phyloP scores from a whole-genome alignment of 2,888 invertebrate species.

The Caenorhabditis japonica region DNA sequence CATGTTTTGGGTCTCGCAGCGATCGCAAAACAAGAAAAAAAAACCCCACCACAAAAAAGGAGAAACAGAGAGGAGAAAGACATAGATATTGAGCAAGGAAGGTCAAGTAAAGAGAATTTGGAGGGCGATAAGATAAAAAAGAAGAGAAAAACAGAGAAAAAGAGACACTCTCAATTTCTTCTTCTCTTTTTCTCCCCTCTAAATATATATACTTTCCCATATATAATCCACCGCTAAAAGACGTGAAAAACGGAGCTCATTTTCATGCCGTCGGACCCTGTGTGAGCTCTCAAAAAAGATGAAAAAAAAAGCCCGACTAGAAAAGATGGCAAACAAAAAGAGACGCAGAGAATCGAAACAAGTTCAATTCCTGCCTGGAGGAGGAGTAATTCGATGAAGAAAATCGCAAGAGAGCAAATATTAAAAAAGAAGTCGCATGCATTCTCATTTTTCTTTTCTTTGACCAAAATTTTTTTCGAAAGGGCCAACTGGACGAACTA shows the following conservation, averaged over 20 bases:
- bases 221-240: background rate
- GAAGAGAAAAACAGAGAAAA: conserved; percentile 12
- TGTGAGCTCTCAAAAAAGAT: background rate
- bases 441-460: too few species aligned
- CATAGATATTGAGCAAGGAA: background rate
- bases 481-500: too few species aligned
- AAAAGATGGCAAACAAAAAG: conserved; percentile 7
- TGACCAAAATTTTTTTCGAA: too few species aligned
- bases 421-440: background rate
- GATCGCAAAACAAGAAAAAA: background rate
- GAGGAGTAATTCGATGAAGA: background rate
- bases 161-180: background rate
- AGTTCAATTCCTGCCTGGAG: conserved; percentile 8
- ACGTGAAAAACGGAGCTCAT: too few species aligned
- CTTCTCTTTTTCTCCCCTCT: conserved; percentile 1
- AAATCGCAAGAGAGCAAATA: background rate
- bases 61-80: conserved; percentile 8
- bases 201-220: background rate
- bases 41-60: conserved; percentile 2
- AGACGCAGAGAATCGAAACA: conserved; percentile 21
- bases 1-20: conserved; percentile 1
- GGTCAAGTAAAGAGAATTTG: background rate
- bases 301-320: background rate
- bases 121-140: background rate
- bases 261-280: too few species aligned